Conservation (phyloP, 2,113 vertebrate genomes). For the Notothenia coriiceps region DNA sequence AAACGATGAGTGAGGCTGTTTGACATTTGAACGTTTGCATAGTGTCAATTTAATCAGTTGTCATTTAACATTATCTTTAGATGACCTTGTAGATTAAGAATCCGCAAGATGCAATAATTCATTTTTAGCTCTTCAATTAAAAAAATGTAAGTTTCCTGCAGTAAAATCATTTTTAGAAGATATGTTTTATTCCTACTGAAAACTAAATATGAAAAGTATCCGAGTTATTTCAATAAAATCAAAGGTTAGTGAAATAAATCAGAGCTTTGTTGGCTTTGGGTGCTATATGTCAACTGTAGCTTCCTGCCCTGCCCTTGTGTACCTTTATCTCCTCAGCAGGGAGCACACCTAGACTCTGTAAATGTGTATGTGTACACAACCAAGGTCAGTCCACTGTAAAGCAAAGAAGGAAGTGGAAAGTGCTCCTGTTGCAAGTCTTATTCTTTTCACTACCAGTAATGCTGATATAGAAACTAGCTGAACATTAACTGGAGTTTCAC, state of each 20-base stretch:
- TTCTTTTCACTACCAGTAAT: not conserved
- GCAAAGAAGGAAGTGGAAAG: conserved; percentile 4
- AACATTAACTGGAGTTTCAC: not conserved
- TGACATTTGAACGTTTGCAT: not conserved
- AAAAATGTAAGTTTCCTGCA: too few species aligned
- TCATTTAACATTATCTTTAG: not conserved
- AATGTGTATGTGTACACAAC: not conserved
- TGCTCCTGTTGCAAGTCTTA: not conserved
- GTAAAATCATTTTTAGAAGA: not conserved
- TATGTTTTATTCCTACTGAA: not conserved
- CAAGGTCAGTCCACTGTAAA: conserved; percentile 14
- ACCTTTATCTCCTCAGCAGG: conserved; percentile 36
- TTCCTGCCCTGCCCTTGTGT: not conserved
- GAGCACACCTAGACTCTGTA: not conserved
- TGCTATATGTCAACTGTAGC: conserved; percentile 39
- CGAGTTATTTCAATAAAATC: not conserved
- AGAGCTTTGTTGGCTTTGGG: conserved; percentile 21
- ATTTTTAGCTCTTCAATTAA: too few species aligned
- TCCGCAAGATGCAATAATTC: too few species aligned
- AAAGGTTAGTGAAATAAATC: conserved; percentile 20
- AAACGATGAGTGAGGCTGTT: not conserved
- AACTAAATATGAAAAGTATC: not conserved
- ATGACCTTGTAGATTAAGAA: too few species aligned
- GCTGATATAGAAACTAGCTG: not conserved
- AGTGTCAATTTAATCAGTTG: not conserved